Percentiles rank a stretch among this genome's conserved stretches.
These are phyloP conservation scores for Cinclus cinclus DNA, from an alignment of 2,113 vertebrate species.

Conservation along the genomic window DNA sequence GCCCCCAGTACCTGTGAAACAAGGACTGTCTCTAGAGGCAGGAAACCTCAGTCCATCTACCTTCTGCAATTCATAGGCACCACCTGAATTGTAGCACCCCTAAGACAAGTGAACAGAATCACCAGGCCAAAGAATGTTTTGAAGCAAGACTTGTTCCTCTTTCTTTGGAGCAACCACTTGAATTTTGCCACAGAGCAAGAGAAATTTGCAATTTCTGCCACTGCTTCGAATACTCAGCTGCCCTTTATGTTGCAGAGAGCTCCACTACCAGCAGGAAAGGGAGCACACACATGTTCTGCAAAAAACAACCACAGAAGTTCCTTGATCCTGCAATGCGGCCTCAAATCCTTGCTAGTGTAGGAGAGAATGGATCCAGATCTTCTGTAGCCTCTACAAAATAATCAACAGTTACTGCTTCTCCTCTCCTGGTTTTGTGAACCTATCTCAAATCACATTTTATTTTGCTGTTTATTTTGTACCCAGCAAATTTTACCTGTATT, in stretches of 20 bases:
- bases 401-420: background rate
- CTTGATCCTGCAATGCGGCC: background rate
- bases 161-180: background rate
- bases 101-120: background rate
- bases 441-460: background rate
- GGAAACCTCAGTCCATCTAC: background rate
- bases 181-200: background rate
- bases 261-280: background rate
- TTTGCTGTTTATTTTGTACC: background rate
- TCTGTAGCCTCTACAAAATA: background rate
- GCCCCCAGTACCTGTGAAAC: background rate
- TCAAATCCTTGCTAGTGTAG: background rate
- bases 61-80: background rate
- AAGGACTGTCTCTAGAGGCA: background rate
- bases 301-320: background rate
- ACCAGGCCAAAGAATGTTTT: background rate
- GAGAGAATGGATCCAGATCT: background rate
- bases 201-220: background rate
- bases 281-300: accelerated
- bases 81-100: background rate
- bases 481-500: background rate
- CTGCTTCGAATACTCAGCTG: background rate
- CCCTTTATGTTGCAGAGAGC: background rate
- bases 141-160: background rate
- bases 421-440: background rate